A percentile compares a stretch with the other conserved stretches of the same genome.
Conservation (phyloP, 2,888 invertebrate genomes). For the Deilephila porcellus region DNA sequence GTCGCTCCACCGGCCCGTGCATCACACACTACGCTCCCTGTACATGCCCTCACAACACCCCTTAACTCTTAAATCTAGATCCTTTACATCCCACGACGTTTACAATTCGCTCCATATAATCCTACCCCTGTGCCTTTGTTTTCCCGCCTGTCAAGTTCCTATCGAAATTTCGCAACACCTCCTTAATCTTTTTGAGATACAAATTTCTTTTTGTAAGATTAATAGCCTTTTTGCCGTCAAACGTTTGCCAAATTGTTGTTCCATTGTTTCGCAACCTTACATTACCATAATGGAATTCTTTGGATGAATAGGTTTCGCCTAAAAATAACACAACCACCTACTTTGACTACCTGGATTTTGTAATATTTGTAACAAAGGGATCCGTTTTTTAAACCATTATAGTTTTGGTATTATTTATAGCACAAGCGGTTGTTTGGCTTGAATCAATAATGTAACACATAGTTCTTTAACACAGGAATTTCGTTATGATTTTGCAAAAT, state of each 20-base stretch:
- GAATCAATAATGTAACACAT: no score
- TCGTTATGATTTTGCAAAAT: no score
- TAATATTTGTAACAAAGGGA: background rate
- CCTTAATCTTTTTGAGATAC: constrained; percentile 31
- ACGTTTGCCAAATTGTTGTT: constrained; percentile 34
- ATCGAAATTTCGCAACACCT: constrained; percentile 38
- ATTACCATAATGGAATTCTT: constrained; percentile 25
- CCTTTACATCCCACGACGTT: background rate
- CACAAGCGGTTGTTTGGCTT: no score
- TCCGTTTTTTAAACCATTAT: background rate
- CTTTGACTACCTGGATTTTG: constrained; percentile 16
- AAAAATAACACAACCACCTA: constrained; percentile 14
- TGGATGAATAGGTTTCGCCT: constrained; percentile 19
- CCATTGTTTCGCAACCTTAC: constrained; percentile 33
- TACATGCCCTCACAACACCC: background rate
- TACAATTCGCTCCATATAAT: constrained; percentile 14
- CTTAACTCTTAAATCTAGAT: background rate
- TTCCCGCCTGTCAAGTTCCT: constrained; percentile 5
- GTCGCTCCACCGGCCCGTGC: background rate
- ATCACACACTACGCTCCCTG: background rate
- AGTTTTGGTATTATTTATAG: background rate
- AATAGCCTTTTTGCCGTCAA: constrained; percentile 30
- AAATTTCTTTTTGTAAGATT: constrained; percentile 37
- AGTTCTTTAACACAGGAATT: no score
- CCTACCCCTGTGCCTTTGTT: constrained; percentile 1